Percentiles rank a stretch among this genome's conserved stretches.
Evolutionary conservation across 2,113 vertebrate species (phyloP).

Genomic region (Gymnogyps californianus): DNA sequence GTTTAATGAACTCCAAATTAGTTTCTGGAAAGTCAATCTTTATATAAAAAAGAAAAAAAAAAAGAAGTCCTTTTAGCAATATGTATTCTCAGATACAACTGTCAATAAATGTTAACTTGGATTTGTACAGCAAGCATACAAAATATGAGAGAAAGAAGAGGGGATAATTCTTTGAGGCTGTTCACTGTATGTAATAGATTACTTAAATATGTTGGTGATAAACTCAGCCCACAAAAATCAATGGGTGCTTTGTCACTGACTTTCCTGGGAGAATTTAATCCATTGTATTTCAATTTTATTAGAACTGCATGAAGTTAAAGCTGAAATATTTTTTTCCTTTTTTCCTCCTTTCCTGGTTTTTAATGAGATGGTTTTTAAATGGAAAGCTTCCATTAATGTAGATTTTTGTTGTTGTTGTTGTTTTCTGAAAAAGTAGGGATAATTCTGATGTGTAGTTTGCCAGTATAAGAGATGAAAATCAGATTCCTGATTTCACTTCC

Average conservation of each 20-base stretch:
- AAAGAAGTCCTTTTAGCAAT: not conserved
- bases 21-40: constrained; percentile 69
- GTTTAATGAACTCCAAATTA: constrained; percentile 41
- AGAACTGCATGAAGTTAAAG: not conserved
- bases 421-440: not conserved
- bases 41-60: not conserved
- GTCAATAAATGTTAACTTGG: not conserved
- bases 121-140: not conserved
- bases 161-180: not conserved
- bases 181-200: not conserved
- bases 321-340: not conserved
- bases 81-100: not conserved
- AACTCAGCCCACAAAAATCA: not conserved
- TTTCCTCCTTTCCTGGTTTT: not conserved
- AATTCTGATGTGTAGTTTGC: not conserved
- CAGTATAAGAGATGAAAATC: not conserved
- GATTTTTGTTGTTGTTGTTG: not conserved
- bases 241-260: not conserved
- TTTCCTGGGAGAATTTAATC: not conserved
- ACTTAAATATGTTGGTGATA: not conserved
- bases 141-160: not conserved
- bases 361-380: not conserved
- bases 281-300: not conserved
- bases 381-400: not conserved
- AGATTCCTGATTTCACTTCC: not conserved